These are phyloP conservation scores for Neelides folsomi DNA, from an alignment of 2,888 invertebrate genomes.

Conservation along the genomic window DNA sequence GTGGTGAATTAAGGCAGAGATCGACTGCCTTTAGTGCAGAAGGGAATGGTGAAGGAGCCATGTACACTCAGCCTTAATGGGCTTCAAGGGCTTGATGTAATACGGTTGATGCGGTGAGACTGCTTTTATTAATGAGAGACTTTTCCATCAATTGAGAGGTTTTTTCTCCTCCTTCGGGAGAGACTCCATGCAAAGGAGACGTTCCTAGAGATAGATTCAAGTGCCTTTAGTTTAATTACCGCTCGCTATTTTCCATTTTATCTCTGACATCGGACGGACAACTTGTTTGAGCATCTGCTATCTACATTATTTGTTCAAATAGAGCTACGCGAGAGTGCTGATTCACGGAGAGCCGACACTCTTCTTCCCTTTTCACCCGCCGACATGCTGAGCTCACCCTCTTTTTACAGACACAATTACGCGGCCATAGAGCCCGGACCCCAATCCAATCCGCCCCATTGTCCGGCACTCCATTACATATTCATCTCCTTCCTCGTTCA, in stretches of 20 bases:
- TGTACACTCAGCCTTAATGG: no score
- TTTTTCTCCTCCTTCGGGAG: no score
- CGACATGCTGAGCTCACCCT: constrained; percentile 23
- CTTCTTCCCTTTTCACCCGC: constrained; percentile 15
- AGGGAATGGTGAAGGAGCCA: no score
- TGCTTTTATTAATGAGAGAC: no score
- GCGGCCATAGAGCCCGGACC: constrained; percentile 4
- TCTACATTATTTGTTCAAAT: constrained; percentile 25
- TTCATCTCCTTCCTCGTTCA: constrained; percentile 3
- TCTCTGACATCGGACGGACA: constrained; percentile 17
- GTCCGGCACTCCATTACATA: constrained; percentile 4
- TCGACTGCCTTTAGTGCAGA: no score
- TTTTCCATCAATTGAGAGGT: no score
- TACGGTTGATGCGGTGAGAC: no score
- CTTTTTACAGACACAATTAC: constrained; percentile 14
- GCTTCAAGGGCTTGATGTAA: no score
- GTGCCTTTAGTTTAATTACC: constrained; percentile 17
- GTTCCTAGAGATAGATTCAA: no score
- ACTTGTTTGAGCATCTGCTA: constrained; percentile 25
- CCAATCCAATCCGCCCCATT: constrained; percentile 8
- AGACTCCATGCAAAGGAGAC: no score
- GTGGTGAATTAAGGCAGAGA: no score
- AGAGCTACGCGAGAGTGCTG: constrained; percentile 19
- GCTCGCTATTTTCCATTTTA: constrained; percentile 12
- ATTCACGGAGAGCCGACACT: constrained; percentile 13